Percentiles rank a stretch among this genome's conserved stretches.
These are phyloP conservation scores for Ceratina japonica DNA, from an alignment of 1,140 invertebrate genomes.

Conservation along the genomic window DNA sequence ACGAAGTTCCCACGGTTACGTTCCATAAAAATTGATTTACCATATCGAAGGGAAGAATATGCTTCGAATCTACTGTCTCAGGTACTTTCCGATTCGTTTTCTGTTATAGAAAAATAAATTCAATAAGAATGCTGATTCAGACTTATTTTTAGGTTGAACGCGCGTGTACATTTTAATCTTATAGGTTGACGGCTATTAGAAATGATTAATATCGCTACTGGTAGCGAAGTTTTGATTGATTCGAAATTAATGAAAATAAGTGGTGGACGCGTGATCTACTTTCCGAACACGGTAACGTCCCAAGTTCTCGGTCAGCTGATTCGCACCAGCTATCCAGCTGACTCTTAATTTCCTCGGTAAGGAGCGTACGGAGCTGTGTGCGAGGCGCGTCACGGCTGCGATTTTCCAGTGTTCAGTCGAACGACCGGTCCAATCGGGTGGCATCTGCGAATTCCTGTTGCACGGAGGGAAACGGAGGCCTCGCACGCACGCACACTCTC, in stretches of 20 bases:
- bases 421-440: constrained; percentile 11
- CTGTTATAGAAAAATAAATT: too few species aligned
- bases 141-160: too few species aligned
- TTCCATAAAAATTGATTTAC: constrained; percentile 54
- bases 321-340: constrained; percentile 55
- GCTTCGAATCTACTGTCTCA: constrained; percentile 8
- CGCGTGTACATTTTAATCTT: too few species aligned
- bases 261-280: neutral
- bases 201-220: too few species aligned
- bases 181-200: too few species aligned
- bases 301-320: constrained; percentile 61
- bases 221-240: too few species aligned
- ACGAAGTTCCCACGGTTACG: constrained; percentile 64
- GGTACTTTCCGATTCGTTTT: too few species aligned
- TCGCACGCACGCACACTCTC: constrained; percentile 12
- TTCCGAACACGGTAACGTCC: constrained; percentile 11
- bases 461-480: constrained; percentile 8
- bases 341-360: constrained; percentile 46
- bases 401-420: constrained; percentile 49
- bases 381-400: constrained; percentile 3
- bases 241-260: neutral
- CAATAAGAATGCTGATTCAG: too few species aligned
- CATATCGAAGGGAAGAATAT: neutral
- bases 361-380: neutral
- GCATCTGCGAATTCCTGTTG: constrained; percentile 15